These are phyloP conservation scores for Thysanoteuthis rhombus DNA, from an alignment of 2,888 invertebrate species.

Conservation along the genomic window DNA sequence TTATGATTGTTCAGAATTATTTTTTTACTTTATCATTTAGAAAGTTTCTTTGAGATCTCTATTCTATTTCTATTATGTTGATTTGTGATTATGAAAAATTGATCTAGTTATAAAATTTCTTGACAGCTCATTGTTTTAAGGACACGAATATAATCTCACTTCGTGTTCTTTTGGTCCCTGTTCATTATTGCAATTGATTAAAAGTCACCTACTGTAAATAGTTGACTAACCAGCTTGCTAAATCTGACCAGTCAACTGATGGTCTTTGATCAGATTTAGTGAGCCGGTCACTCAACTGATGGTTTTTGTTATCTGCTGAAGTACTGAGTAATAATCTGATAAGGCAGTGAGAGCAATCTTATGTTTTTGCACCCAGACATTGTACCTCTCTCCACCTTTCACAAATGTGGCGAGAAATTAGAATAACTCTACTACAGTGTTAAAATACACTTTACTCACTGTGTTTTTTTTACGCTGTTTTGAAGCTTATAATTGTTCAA, in stretches of 20 bases:
- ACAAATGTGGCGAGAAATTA: neutral
- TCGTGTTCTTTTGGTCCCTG: neutral
- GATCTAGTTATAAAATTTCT: neutral
- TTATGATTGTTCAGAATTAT: too few species aligned
- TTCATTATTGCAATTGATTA: neutral
- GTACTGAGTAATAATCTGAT: neutral
- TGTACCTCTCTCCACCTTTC: neutral
- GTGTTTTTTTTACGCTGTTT: neutral
- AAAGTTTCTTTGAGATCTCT: too few species aligned
- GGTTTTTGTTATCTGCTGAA: neutral
- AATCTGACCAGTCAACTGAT: neutral
- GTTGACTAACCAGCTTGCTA: neutral
- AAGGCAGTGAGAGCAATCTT: neutral
- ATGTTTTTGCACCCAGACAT: neutral
- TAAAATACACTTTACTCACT: neutral
- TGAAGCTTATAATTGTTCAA: too few species aligned
- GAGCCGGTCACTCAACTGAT: neutral
- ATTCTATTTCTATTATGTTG: too few species aligned
- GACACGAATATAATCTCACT: neutral
- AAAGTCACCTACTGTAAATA: neutral
- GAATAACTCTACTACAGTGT: neutral
- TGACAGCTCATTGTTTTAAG: neutral
- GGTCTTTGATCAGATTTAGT: neutral
- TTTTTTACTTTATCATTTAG: too few species aligned
- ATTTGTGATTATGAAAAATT: too few species aligned